phyloP scores from a whole-genome alignment of 1,140 invertebrate genomes.

The Pteromalus puparum region DNA sequence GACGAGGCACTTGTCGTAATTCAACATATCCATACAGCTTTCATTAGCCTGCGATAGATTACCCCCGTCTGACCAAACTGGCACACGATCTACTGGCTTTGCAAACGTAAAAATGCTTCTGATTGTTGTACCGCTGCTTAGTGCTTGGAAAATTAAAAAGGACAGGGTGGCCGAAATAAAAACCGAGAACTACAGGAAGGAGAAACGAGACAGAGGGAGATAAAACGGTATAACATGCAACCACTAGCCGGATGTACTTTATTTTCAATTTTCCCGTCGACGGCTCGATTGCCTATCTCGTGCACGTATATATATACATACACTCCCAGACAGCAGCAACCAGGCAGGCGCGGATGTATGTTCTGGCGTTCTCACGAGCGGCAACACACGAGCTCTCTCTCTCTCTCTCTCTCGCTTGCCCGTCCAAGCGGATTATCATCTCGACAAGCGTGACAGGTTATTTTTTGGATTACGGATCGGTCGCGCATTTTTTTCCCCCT shows the following conservation, averaged over 20 bases:
- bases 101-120: too few relatives aligned
- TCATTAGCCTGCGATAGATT: too few relatives aligned
- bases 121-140: too few relatives aligned
- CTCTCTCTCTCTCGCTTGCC: too few relatives aligned
- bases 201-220: background rate
- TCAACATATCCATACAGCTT: too few relatives aligned
- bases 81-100: background rate
- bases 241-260: conserved; percentile 21
- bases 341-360: background rate
- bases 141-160: background rate
- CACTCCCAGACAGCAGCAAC: background rate
- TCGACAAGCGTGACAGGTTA: conserved; percentile 24
- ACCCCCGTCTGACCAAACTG: background rate
- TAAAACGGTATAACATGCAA: conserved; percentile 12
- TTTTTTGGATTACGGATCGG: conserved; percentile 27
- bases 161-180: background rate
- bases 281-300: conserved; percentile 26
- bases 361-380: background rate
- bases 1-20: background rate
- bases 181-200: background rate
- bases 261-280: conserved; percentile 31
- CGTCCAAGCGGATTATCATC: conserved; percentile 20
- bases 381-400: background rate
- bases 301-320: background rate
- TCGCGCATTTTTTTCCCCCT: background rate